A percentile compares a stretch with the other conserved stretches of the same genome.
Conservation (phyloP, 2,888 invertebrate species). For the Noctua janthina region DNA sequence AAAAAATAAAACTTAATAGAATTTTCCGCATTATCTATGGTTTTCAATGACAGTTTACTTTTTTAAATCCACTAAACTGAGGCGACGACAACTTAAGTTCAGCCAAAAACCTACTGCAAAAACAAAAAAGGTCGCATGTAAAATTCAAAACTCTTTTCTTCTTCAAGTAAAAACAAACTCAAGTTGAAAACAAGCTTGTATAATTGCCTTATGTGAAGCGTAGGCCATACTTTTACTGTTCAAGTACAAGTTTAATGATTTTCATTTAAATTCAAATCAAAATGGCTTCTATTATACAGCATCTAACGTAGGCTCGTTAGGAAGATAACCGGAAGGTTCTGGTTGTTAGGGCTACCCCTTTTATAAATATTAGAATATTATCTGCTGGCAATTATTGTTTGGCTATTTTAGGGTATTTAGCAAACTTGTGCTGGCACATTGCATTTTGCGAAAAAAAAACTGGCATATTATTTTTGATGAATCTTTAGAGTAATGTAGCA, state of each 20-base stretch:
- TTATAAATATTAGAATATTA: background rate
- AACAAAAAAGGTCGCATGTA: background rate
- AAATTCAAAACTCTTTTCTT: conserved; percentile 6
- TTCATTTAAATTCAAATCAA: conserved; percentile 67
- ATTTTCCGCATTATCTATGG: background rate
- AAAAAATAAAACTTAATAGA: background rate
- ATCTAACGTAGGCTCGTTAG: conserved; percentile 60
- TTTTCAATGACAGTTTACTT: background rate
- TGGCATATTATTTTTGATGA: background rate
- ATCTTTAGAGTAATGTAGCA: too few relatives aligned
- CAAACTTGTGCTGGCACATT: too few relatives aligned
- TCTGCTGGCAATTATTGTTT: background rate
- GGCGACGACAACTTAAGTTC: background rate
- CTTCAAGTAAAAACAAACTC: conserved; percentile 30
- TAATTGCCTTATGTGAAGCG: conserved; percentile 8
- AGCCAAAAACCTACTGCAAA: background rate
- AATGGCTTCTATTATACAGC: conserved; percentile 40
- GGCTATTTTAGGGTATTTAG: too few relatives aligned
- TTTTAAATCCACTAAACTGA: background rate
- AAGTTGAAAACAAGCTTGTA: conserved; percentile 11
- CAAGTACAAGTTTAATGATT: conserved; percentile 54
- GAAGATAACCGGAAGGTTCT: conserved; percentile 30
- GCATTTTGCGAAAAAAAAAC: too few relatives aligned
- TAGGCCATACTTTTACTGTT: conserved; percentile 31
- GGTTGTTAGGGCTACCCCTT: conserved; percentile 51